Conservation (phyloP, 2,797 vertebrate genomes). For the Microctenopoma lineatum region DNA sequence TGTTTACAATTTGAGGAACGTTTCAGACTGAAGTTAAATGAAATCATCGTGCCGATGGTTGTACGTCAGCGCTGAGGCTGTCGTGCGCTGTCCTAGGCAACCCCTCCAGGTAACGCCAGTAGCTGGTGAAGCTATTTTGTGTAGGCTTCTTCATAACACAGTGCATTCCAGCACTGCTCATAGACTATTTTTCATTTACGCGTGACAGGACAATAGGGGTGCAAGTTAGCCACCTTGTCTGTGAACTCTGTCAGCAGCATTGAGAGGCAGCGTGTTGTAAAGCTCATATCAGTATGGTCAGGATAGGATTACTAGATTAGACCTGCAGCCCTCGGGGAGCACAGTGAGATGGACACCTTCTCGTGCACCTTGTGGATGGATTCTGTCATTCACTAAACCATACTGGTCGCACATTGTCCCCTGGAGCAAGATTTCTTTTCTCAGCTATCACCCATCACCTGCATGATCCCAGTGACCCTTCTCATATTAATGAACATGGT, state of each 20-base stretch:
- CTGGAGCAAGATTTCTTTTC: constrained; percentile 49
- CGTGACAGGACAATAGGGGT: constrained; percentile 75
- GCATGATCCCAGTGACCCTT: constrained; percentile 52
- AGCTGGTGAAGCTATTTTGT: constrained; percentile 34
- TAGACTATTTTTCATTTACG: constrained; percentile 65
- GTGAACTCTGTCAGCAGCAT: constrained; percentile 58
- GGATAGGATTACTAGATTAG: constrained; percentile 74
- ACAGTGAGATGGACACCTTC: constrained; percentile 54
- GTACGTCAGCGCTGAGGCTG: constrained; percentile 10
- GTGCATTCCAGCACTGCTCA: constrained; percentile 64
- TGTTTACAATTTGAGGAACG: constrained; percentile 38
- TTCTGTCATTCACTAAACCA: constrained; percentile 72
- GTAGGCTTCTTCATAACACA: constrained; percentile 64
- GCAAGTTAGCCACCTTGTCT: constrained; percentile 74
- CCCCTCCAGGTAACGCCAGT: constrained; percentile 29
- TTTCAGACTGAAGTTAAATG: constrained; percentile 37
- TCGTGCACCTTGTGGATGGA: constrained; percentile 58
- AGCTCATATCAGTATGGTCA: constrained; percentile 50
- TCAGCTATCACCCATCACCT: constrained; percentile 36
- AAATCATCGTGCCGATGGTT: constrained; percentile 23
- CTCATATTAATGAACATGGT: constrained; percentile 37
- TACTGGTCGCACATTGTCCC: constrained; percentile 60
- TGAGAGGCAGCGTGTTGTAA: constrained; percentile 43
- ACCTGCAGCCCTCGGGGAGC: constrained; percentile 31
- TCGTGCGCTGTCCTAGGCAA: constrained; percentile 29